Evolutionary conservation across 1,140 invertebrate species (phyloP).

Genomic region (Armadillidium nasatum): DNA sequence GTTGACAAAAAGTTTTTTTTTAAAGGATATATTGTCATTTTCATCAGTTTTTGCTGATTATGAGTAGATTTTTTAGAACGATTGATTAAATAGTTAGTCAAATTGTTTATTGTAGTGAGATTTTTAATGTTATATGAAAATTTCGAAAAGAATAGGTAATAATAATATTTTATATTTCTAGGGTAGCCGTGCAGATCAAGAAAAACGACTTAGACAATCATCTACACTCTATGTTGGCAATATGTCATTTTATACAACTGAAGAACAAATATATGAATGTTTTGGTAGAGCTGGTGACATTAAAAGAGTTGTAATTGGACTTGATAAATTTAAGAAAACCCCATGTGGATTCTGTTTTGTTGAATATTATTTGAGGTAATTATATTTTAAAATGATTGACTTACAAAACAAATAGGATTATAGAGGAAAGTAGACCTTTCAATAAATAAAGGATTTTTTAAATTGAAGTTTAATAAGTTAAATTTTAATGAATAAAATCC

Average conservation of each 20-base stretch:
- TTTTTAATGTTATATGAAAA: background rate
- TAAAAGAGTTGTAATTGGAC: slow-evolving; percentile 92
- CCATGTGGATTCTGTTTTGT: slow-evolving; percentile 99
- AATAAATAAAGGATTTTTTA: too few relatives aligned
- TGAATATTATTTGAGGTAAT: slow-evolving; percentile 61
- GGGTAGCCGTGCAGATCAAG: slow-evolving; percentile 89
- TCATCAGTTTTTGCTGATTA: background rate
- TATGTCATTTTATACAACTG: slow-evolving; percentile 96
- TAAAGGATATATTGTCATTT: too few relatives aligned
- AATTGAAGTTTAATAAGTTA: too few relatives aligned
- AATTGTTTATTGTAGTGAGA: background rate
- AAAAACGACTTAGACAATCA: slow-evolving; percentile 67
- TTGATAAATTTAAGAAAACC: slow-evolving; percentile 97
- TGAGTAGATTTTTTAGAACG: background rate
- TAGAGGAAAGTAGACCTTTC: too few relatives aligned
- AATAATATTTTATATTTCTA: slow-evolving; percentile 51
- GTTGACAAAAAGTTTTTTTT: too few relatives aligned
- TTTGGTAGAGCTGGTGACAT: slow-evolving; percentile 96
- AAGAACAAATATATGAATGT: slow-evolving; percentile 98
- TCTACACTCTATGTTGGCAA: slow-evolving; percentile 95
- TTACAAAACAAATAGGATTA: too few relatives aligned
- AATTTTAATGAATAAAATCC: too few relatives aligned
- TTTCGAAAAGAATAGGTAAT: background rate
- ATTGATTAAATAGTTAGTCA: slow-evolving; percentile 17
- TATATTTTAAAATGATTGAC: background rate